Base-by-base conservation (phyloP, 1,140 invertebrate genomes). In the Apis laboriosa region DNA sequence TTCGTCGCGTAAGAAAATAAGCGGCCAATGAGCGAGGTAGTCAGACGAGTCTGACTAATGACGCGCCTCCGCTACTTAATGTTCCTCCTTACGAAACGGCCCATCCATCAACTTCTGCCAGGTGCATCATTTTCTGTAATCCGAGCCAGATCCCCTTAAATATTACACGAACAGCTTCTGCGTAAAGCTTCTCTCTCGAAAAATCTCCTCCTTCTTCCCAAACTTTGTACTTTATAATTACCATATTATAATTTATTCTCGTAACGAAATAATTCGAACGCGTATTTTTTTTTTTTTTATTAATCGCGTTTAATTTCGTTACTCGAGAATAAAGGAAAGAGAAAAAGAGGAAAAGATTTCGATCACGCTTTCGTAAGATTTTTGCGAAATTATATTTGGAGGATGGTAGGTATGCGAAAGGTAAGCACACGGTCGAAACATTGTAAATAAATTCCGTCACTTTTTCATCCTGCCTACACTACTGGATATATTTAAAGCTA, bases 11-110 rank as follows among this genome's bases (percentile, higher is more conserved):
- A 84, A 89, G 86, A 86, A 88, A 86, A 88, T 85, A 83, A 85
- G 77, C 77, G 74, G 67, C 43, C 21, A 17, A 19, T 17, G 67
- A 70, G 55, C 60, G 49, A 28, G 56, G 17, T 60, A n/a, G 73
- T 82, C 73, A 70, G 55, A 21, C 24, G 58, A 9, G 87, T 88
- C 87, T 88, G 86, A 88, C 87, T 88, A 88, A 88, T 88, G 81
- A 72, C 77, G 77, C 80, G 68, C 63, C 83, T 68, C 24, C 51
- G 19, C 86, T 86, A 88, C 87, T 88, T 88, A 81, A 67, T 85
- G 61, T 24, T 49, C n/a, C 63, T 28, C 56, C n/a, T 87, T 87
- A 34, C 73, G 74, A 80, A 87, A 84, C 68, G 72, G 55, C 24
- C n/a, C 61, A n/a, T 24, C 24, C 61, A 63, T 83, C 76, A 73